These are phyloP conservation scores for Watsonalla cultraria DNA, from an alignment of 2,888 invertebrate species.

Conservation along the genomic window DNA sequence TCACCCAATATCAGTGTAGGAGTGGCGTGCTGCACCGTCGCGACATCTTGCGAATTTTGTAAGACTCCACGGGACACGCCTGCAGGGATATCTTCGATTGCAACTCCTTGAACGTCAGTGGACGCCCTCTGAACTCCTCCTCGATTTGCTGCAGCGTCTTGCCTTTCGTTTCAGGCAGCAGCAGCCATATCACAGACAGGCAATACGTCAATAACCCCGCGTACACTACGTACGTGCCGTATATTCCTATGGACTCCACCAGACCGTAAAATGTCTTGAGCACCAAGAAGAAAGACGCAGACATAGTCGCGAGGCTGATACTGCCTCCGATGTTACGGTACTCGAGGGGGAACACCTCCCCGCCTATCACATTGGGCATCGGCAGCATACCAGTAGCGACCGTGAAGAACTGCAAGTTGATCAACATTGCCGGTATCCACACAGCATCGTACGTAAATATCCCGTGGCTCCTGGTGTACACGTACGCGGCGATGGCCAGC, in stretches of 20 bases:
- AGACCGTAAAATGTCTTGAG: conserved; percentile 80
- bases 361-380: conserved; percentile 83
- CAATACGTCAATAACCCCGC: conserved; percentile 69
- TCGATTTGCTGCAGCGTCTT: conserved; percentile 82
- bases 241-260: conserved; percentile 65
- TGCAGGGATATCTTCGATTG: conserved; percentile 42
- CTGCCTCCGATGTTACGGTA: conserved; percentile 81
- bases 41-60: conserved; percentile 39
- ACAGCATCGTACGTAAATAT: conserved; percentile 40
- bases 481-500: conserved; percentile 64
- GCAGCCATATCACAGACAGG: conserved; percentile 72
- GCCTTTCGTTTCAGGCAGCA: conserved; percentile 82
- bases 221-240: conserved; percentile 79
- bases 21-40: conserved; percentile 36
- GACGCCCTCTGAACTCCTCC: conserved; percentile 63
- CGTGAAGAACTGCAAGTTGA: conserved; percentile 75
- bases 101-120: conserved; percentile 35
- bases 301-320: conserved; percentile 76
- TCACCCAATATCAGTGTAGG: conserved; percentile 21
- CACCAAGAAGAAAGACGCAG: conserved; percentile 77
- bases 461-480: conserved; percentile 41
- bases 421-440: conserved; percentile 66
- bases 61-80: conserved; percentile 36
- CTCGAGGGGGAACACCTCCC: conserved; percentile 82
- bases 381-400: conserved; percentile 80